These are phyloP conservation scores for Troides aeacus DNA, from an alignment of 2,888 invertebrate genomes.

Conservation along the genomic window DNA sequence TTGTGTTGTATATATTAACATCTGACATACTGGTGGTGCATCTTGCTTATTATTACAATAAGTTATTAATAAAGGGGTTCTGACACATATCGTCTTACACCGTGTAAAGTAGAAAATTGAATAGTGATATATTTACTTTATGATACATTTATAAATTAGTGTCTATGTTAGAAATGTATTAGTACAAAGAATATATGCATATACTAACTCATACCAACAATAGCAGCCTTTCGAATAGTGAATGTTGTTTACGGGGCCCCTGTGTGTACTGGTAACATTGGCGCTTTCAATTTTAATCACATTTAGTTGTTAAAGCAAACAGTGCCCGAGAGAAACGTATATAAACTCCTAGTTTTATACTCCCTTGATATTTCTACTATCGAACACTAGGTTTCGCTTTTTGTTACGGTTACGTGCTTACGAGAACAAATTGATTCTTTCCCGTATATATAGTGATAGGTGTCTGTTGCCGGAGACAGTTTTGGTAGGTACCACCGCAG, in stretches of 20 bases:
- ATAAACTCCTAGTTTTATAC: slow-evolving; percentile 2
- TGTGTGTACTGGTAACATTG: neutral
- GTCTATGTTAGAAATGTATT: neutral
- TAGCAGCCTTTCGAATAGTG: neutral
- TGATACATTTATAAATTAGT: neutral
- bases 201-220: neutral
- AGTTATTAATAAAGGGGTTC: too few relatives aligned
- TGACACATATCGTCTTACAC: too few relatives aligned
- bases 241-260: neutral
- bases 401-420: slow-evolving; percentile 3
- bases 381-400: slow-evolving; percentile 1
- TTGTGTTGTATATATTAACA: too few relatives aligned
- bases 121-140: neutral
- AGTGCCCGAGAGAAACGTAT: slow-evolving; percentile 7
- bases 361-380: slow-evolving; percentile 12
- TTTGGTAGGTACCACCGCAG: too few relatives aligned
- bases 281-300: slow-evolving; percentile 10
- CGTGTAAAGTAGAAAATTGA: neutral
- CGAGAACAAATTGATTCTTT: neutral
- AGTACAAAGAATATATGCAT: neutral
- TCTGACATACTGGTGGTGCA: too few relatives aligned
- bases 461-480: too few relatives aligned
- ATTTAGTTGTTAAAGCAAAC: slow-evolving; percentile 4
- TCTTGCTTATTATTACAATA: too few relatives aligned
- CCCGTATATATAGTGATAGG: neutral